Percentiles rank a stretch among this genome's conserved stretches.
These are phyloP conservation scores for Eurystomus glaucurus DNA, from an alignment of 2,797 vertebrate species.

Conservation along the genomic window DNA sequence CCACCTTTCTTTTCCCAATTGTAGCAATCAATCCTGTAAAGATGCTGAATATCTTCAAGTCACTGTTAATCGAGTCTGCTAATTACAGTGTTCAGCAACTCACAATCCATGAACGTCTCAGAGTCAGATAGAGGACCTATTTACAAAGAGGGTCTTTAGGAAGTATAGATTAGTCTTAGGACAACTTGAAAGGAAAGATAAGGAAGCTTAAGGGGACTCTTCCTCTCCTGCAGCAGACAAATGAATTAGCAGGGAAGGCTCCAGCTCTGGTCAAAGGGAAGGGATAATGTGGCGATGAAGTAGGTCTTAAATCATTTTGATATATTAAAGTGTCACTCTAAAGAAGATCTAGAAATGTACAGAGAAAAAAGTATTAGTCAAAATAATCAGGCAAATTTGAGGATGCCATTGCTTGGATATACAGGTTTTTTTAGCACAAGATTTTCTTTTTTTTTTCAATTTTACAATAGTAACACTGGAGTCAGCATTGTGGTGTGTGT, in stretches of 20 bases:
- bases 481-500: fast-evolving
- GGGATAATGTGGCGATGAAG: slow-evolving; percentile 59
- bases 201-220: slow-evolving; percentile 58
- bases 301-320: slow-evolving; percentile 66
- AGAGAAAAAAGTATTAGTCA: slow-evolving; percentile 29
- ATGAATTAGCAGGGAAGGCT: slow-evolving; percentile 58
- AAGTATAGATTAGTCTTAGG: slow-evolving; percentile 9
- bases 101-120: neutral
- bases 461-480: neutral
- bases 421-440: neutral
- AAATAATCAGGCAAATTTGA: neutral
- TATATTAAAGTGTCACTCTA: slow-evolving; percentile 21
- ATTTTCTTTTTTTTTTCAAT: neutral
- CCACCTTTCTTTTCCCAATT: neutral
- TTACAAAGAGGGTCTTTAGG: slow-evolving; percentile 17
- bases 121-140: neutral
- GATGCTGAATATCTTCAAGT: neutral
- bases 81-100: neutral
- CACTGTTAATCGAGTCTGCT: neutral
- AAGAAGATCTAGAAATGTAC: slow-evolving; percentile 24
- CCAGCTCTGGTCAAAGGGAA: slow-evolving; percentile 61
- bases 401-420: fast-evolving
- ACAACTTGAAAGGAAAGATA: slow-evolving; percentile 69
- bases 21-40: neutral
- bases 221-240: slow-evolving; percentile 38